Base-by-base conservation (phyloP, 2,888 invertebrate genomes). In the Chrysomela aeneicollis region DNA sequence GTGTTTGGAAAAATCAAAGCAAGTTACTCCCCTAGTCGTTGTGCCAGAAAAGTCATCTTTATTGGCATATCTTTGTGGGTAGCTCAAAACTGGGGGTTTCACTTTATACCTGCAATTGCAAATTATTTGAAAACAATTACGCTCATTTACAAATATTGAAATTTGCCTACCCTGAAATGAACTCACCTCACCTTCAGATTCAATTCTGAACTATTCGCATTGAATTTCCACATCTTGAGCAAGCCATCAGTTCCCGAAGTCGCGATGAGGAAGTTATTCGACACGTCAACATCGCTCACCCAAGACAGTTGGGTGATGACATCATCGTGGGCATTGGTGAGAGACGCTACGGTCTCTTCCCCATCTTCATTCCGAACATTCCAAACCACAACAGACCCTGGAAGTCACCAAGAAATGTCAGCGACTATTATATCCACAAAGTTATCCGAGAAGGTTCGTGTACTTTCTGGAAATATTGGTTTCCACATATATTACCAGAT, bases 1-100 rank as follows among this genome's bases (percentile, higher is more conserved):
- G 55, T 79, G 77, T 37, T 73, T 74, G 0, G 83, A 82, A 76
- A 84, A 84, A 74, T 82, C 81, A 68, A 83, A 82, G 63, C 79
- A 77, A 10, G 79, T 74, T 10, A 84, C 74, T 2, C 81, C 83
- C 18, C 79, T 71, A 9, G 74, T 73, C 12, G 74, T 68, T 68
- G 78, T 79, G 47, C 74, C 74, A 26, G 58, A 19, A 10, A 49
- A 0, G 70, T 54, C 22, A 73, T 66, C 59, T 71, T 67, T 58
- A 1, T 49, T 54, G 12, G 26, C 22, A 18, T 52, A 26, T 61
- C 63, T 55, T 9, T 37, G 26, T 35, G 53, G 4, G 8, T 22
- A 42, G 9, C 46, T 69, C 49, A 82, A 76, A 15, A 81, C 26
- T 0, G 81, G 81, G 0, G 79, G 65, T 67, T 78, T 79, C 18